A percentile compares a stretch with the other conserved stretches of the same genome.
Conservation (phyloP, 1,140 invertebrate genomes). For the Drosophila willistoni region DNA sequence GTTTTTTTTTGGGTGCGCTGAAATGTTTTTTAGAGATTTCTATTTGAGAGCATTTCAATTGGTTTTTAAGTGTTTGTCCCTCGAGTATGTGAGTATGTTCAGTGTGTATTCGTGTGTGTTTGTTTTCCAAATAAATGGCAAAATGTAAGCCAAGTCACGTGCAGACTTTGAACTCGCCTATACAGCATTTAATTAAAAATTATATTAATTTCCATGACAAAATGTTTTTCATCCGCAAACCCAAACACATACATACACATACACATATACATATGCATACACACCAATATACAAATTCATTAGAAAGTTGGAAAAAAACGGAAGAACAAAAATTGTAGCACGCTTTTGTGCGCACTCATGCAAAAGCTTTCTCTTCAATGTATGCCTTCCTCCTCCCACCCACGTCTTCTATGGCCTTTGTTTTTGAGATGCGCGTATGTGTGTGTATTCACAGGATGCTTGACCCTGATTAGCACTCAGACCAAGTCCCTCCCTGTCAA, state of each 20-base stretch:
- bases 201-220: slow-evolving; percentile 54
- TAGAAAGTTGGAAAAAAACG: slow-evolving; percentile 11
- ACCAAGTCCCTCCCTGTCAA: slow-evolving; percentile 42
- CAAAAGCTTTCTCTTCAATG: slow-evolving; percentile 37
- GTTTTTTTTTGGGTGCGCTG: neutral
- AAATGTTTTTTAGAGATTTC: slow-evolving; percentile 50
- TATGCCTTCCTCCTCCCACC: slow-evolving; percentile 2
- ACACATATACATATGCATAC: neutral
- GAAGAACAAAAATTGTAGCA: slow-evolving; percentile 12
- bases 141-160: slow-evolving; percentile 65
- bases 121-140: slow-evolving; percentile 15
- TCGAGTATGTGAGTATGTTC: slow-evolving; percentile 9
- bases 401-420: slow-evolving; percentile 31
- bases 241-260: slow-evolving; percentile 6
- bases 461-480: slow-evolving; percentile 39
- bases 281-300: slow-evolving; percentile 8
- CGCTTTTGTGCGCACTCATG: slow-evolving; percentile 33
- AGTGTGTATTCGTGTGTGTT: slow-evolving; percentile 15
- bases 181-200: slow-evolving; percentile 67
- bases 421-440: neutral
- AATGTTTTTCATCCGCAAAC: slow-evolving; percentile 29
- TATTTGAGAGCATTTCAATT: slow-evolving; percentile 63
- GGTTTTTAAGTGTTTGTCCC: slow-evolving; percentile 65
- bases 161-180: slow-evolving; percentile 46
- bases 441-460: neutral